phyloP scores from a whole-genome alignment of 2,888 invertebrate species.

The Acronicta aceris region DNA sequence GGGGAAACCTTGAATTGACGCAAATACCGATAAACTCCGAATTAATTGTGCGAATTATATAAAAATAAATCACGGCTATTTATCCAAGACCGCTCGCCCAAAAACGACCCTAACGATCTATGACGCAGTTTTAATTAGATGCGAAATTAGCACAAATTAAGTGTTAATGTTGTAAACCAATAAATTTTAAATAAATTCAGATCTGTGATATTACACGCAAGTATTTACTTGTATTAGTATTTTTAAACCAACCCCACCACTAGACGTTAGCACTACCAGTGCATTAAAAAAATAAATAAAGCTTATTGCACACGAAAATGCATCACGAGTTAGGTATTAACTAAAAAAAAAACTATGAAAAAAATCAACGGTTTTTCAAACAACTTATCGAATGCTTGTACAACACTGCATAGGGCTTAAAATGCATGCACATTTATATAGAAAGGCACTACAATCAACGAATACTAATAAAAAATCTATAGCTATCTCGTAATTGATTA shows the following conservation, averaged over 20 bases:
- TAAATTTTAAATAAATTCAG: background rate
- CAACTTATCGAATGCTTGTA: constrained; percentile 62
- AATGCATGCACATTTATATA: constrained; percentile 72
- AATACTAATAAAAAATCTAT: constrained; percentile 59
- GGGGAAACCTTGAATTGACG: too few species aligned
- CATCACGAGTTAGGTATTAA: constrained; percentile 62
- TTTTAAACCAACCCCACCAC: constrained; percentile 49
- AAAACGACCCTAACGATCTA: too few species aligned
- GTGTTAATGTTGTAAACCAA: background rate
- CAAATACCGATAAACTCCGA: too few species aligned
- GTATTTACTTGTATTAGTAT: background rate
- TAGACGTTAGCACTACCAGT: constrained; percentile 44
- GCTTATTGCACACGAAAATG: constrained; percentile 69
- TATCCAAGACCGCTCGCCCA: too few species aligned
- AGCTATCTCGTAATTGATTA: constrained; percentile 55
- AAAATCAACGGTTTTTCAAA: constrained; percentile 62
- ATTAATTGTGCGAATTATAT: too few species aligned
- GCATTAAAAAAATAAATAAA: constrained; percentile 60
- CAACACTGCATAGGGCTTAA: constrained; percentile 62
- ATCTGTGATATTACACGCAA: background rate
- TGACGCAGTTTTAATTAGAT: too few species aligned
- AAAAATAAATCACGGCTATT: too few species aligned
- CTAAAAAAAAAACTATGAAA: constrained; percentile 62
- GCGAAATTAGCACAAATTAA: background rate
- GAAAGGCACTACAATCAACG: constrained; percentile 74